Base-by-base conservation (phyloP, 92 coral and sea anemone species). In the Umimayanthus kanabou region DNA sequence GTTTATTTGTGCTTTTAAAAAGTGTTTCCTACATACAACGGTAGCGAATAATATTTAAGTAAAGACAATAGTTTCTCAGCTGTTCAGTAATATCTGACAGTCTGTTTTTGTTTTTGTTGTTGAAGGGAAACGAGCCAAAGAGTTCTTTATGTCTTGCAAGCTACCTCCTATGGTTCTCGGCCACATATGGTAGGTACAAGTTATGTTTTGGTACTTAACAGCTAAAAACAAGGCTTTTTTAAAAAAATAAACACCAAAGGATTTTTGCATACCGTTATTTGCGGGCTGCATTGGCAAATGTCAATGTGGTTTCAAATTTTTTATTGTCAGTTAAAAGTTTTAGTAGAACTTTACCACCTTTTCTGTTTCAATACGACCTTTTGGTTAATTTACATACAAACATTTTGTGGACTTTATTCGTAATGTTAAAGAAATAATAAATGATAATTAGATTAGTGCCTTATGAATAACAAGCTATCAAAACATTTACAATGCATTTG, bases 111-210 rank as follows among this genome's bases (percentile, higher is more conserved):
- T 61, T 79, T 77, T 55, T 74, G 25, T 87, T 85, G n/a, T 4
- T 73, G 33, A 47, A 97, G 99, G 99, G 11, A 95, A 94, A 67
- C 99, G 96, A 90, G 99, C 99, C 40, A 97, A 95, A 89, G 95
- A 95, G 77, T 95, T 95, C 86, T 97, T 97, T 73, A 89, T 97
- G 75, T 90, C 95, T 72, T 95, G 98, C 16, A 97, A 95, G 78
- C 90, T 97, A 47, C 95, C 98, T 58, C 97, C 99, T 28, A 89
- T 93, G 93, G 98, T 94, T 55, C 89, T 97, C 57, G 99, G 99
- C 11, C 94, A 97, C 76, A 95, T 97, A 91, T 97, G 99, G 99
- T 97, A 84, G 88, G 98, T 86, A 61, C 47, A 40, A 18, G 45
- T 39, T 28, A 66, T 43, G 25, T 70, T 33, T 20, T 73, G 39